Base-by-base conservation (phyloP, 1,140 invertebrate genomes). In the Rhynchophorus ferrugineus region DNA sequence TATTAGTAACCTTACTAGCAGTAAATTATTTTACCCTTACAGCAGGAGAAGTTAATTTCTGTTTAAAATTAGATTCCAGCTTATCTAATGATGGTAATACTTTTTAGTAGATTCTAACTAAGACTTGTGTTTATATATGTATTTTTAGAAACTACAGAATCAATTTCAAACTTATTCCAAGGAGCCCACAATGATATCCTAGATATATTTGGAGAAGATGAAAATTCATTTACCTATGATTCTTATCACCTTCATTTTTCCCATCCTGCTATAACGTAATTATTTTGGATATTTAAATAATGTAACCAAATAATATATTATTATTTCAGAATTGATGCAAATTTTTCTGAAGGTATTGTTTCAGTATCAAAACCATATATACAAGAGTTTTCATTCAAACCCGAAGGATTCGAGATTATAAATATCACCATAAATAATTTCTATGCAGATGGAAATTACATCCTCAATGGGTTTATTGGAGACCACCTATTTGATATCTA, bases 211-310 rank as follows among this genome's bases (percentile, higher is more conserved):
- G n/a, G n/a, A n/a, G n/a, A n/a, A n/a, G n/a, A n/a, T n/a, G n/a
- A n/a, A n/a, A n/a, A n/a, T n/a, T n/a, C n/a, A n/a, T n/a, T n/a
- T n/a, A n/a, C n/a, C n/a, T 46, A 17, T 35, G 16, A 21, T 34
- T 7, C 22, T n/a, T 35, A 17, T 36, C 14, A 17, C 7, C 1
- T 48, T 36, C 38, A 39, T 48, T 33, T 48, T 9, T 22, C 35
- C 5, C 46, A 48, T 48, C 46, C 46, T 38, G 46, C 46, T 24
- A 22, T 48, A 39, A 48, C 46, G 46, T 48, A 48, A 29, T n/a
- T 36, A 20, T 1, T 18, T 8, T 19, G 20, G 37, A n/a, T 46
- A 35, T 14, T 11, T 2, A 29, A 5, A 44, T 29, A 33, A 8
- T 24, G 9, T 44, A 44, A 44, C 8, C 8, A 7, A 16, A 17